Base-by-base conservation (phyloP, 1,140 invertebrate genomes). In the Spodoptera frugiperda region DNA sequence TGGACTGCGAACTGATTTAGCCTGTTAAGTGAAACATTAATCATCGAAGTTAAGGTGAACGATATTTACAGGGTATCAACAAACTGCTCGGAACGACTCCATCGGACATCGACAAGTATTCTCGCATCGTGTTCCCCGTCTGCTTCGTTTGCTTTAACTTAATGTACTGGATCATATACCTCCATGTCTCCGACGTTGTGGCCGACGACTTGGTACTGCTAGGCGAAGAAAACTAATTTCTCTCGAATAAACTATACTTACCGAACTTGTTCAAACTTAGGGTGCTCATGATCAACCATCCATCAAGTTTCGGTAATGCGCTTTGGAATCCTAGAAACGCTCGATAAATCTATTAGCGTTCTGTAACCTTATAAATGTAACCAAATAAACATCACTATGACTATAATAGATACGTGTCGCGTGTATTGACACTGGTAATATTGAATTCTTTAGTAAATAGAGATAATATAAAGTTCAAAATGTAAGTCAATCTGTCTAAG, bases 141-240 rank as follows among this genome's bases (percentile, higher is more conserved):
- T 98, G 98, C 95, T 99, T 99, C 95, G 97, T 99, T 79, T 98
- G 98, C 94, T 99, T 99, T 96, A 99, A 99, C 94, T 96, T 99
- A 67, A 99, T 98, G 98, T 99, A 99, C 94, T 99, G 98, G 98
- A 98, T 99, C 91, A 99, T 99, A 85, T 99, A 99, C 89, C 95
- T 99, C 80, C 98, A 99, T 95, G 98, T 99, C 87, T 98, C 98
- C 81, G 98, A 98, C 94, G 97, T 98, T 25, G 97, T 98, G n/a
- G 97, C 97, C 78, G 98, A 98, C 88, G 98, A 98, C 94, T 95
- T 98, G 86, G 97, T 98, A 72, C 94, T 98, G 68, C 95, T 98
- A 71, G 97, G 96, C 85, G 97, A 97, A 86, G 97, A 97, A 82
- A 97, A 97, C 88, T 97, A 96, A 89, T 14, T 39, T 63, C 19